Evolutionary conservation across 1,140 invertebrate genomes (phyloP).

Genomic region (Rhopalosiphum padi): DNA sequence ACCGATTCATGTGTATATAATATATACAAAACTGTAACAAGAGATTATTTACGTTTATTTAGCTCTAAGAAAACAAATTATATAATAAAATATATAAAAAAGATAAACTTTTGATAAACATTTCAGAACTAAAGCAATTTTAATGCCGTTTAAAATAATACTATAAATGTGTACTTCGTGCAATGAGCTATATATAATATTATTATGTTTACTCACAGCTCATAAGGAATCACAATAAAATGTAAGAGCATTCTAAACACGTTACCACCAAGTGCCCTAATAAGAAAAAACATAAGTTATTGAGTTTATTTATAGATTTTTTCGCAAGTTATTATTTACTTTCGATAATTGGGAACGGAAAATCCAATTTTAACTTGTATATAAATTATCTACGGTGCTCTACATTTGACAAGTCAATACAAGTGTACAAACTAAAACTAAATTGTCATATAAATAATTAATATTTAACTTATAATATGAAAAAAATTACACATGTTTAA

Average conservation of each 20-base stretch:
- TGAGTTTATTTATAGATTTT: neutral
- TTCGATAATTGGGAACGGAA: neutral
- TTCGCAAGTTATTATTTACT: neutral
- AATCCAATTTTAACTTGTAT: neutral
- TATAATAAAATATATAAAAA: neutral
- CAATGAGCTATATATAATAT: neutral
- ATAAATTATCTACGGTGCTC: neutral
- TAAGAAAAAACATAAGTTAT: neutral
- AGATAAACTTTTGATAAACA: neutral
- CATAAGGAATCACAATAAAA: neutral
- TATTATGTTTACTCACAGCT: accelerated
- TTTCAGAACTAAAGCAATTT: neutral
- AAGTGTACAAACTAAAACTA: neutral
- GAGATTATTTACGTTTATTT: neutral
- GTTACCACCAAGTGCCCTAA: neutral
- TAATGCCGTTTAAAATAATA: neutral
- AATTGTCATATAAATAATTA: neutral
- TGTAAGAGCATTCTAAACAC: neutral
- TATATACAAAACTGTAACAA: neutral
- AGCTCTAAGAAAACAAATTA: neutral
- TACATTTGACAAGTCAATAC: no score
- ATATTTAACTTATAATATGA: neutral
- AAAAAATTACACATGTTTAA: neutral
- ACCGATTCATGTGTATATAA: neutral
- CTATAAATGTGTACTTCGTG: neutral